Percentiles rank a stretch among this genome's conserved stretches.
Conservation (phyloP, 2,113 vertebrate species). For the Gulo gulo region DNA sequence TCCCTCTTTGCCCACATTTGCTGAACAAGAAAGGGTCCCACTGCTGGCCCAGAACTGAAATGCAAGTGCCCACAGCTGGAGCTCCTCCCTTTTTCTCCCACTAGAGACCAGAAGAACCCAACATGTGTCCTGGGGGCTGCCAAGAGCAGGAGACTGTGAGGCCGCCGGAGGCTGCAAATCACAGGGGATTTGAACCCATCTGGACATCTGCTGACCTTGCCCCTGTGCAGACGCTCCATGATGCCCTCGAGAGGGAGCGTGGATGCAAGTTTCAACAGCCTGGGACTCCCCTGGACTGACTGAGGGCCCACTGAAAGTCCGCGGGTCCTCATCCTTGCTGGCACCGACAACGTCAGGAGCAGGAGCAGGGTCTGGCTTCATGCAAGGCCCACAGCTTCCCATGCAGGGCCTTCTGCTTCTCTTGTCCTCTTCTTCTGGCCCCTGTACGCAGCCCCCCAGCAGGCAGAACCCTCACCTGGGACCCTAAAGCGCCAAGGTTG, state of each 20-base stretch:
- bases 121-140: neutral
- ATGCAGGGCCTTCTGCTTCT: neutral
- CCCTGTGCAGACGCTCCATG: rapidly evolving
- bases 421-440: neutral
- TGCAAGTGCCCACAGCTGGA: neutral
- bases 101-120: neutral
- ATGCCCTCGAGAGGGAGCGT: neutral
- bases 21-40: neutral
- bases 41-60: neutral
- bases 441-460: neutral
- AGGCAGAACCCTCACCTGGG: neutral
- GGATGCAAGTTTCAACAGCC: neutral
- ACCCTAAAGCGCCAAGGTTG: neutral
- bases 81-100: neutral
- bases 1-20: neutral
- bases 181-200: neutral
- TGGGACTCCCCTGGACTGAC: neutral
- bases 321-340: rapidly evolving
- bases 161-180: rapidly evolving
- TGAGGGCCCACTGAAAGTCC: neutral
- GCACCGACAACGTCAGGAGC: neutral
- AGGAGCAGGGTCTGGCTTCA: neutral
- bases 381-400: neutral
- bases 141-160: neutral
- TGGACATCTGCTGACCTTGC: neutral